phyloP scores from a whole-genome alignment of 2,113 vertebrate species.

The Lepus europaeus region DNA sequence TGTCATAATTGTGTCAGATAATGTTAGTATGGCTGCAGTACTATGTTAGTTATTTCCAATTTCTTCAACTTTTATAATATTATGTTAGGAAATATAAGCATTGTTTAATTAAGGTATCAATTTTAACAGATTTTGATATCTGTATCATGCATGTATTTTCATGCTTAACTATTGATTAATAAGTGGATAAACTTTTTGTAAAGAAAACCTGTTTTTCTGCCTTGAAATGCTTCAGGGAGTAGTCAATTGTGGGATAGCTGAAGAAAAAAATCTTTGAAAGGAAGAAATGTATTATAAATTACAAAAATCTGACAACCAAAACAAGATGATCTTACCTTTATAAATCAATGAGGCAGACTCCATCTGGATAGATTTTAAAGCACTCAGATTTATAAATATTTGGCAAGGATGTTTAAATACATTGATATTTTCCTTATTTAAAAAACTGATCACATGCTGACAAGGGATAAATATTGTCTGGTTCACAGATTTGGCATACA shows the following conservation, averaged over 20 bases:
- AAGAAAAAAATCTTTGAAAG: background rate
- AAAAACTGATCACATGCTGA: background rate
- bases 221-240: background rate
- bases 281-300: background rate
- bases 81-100: background rate
- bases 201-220: background rate
- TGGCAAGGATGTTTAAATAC: constrained; percentile 15
- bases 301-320: background rate
- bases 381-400: constrained; percentile 47
- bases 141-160: constrained; percentile 8
- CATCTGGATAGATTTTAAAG: constrained; percentile 32
- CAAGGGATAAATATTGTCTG: background rate
- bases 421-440: constrained; percentile 51
- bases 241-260: background rate
- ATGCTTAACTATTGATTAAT: background rate
- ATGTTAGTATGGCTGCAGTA: background rate
- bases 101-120: background rate
- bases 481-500: constrained; percentile 30
- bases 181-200: background rate
- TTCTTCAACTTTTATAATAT: background rate
- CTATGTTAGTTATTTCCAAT: background rate
- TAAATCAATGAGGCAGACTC: background rate
- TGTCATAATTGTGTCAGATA: background rate
- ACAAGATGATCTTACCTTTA: background rate
- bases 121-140: background rate